Evolutionary conservation across 2,797 vertebrate genomes (phyloP).

Genomic region (Cirrhinus mrigala): DNA sequence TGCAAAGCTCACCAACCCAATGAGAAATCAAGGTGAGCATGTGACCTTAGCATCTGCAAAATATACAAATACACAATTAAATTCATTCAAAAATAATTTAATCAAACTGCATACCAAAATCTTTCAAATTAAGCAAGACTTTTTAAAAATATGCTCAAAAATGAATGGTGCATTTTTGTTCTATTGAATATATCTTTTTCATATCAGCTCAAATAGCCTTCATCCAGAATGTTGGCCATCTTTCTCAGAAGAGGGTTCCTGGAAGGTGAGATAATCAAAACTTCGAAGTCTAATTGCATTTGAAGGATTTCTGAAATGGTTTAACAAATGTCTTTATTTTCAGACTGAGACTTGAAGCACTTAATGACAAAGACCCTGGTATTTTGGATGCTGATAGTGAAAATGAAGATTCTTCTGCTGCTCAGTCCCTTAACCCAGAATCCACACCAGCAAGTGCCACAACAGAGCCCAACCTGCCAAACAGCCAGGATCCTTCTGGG

Average conservation of each 20-base stretch:
- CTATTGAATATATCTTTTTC: not conserved
- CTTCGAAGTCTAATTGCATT: not conserved
- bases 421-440: conserved; percentile 22
- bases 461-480: conserved; percentile 51
- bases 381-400: conserved; percentile 73
- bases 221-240: conserved; percentile 91
- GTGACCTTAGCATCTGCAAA: not conserved
- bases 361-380: conserved; percentile 87
- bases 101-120: not conserved
- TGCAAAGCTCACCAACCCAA: conserved; percentile 87
- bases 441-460: conserved; percentile 27
- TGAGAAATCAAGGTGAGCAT: conserved; percentile 90
- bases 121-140: not conserved
- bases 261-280: conserved; percentile 79
- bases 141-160: conserved; percentile 19
- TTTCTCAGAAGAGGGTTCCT: conserved; percentile 82
- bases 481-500: conserved; percentile 76
- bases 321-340: not conserved
- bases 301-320: not conserved
- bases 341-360: conserved; percentile 88
- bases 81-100: not conserved
- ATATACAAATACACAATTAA: conserved; percentile 8
- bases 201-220: conserved; percentile 90
- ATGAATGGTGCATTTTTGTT: not conserved
- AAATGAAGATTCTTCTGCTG: conserved; percentile 65